These are phyloP conservation scores for Saturnia pavonia DNA, from an alignment of 2,888 invertebrate genomes.

Conservation along the genomic window DNA sequence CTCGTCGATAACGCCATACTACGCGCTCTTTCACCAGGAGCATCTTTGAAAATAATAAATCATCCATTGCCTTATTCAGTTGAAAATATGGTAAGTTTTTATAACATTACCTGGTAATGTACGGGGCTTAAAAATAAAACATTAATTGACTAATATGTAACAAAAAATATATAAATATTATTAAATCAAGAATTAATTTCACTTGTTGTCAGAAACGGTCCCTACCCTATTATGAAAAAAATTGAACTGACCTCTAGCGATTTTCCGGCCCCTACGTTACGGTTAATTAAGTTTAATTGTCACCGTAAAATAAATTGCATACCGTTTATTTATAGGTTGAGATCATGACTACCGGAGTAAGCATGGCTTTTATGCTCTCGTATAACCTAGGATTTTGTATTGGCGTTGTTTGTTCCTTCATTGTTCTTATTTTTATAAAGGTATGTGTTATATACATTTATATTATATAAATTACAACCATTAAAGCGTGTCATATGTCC, in stretches of 20 bases:
- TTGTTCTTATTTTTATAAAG: constrained; percentile 82
- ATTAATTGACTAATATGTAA: neutral
- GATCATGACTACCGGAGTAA: constrained; percentile 72
- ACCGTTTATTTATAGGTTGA: constrained; percentile 54
- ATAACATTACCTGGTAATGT: neutral
- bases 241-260: neutral
- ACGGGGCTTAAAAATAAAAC: neutral
- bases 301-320: neutral
- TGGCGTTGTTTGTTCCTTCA: constrained; percentile 86
- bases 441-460: constrained; percentile 38
- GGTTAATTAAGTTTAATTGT: neutral
- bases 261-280: neutral
- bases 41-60: constrained; percentile 81
- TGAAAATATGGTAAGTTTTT: constrained; percentile 77
- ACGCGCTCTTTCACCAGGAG: constrained; percentile 63
- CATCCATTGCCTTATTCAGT: constrained; percentile 86
- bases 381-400: constrained; percentile 90
- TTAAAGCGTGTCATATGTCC: no score
- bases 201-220: no score
- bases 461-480: neutral
- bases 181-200: neutral
- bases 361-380: constrained; percentile 82
- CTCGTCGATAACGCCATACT: constrained; percentile 85
- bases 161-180: neutral
- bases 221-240: neutral